These are phyloP conservation scores for Tetropium fuscum DNA, from an alignment of 2,888 invertebrate species.

Conservation along the genomic window DNA sequence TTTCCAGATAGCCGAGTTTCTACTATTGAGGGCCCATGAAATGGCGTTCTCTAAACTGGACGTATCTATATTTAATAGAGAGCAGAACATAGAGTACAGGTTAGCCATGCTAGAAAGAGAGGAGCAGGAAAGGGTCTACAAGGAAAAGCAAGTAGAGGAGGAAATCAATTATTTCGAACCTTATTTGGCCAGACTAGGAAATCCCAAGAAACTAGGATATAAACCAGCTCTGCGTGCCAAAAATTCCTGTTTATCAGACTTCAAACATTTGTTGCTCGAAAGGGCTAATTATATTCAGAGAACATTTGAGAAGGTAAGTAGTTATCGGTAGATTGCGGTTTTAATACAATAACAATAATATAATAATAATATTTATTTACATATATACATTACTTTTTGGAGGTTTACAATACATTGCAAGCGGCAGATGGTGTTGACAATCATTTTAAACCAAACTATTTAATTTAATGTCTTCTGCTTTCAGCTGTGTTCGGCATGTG, in stretches of 20 bases:
- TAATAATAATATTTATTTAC: too few relatives aligned
- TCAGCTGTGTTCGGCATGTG: too few relatives aligned
- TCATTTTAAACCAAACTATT: too few relatives aligned
- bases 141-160: conserved; percentile 73
- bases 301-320: conserved; percentile 70
- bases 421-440: too few relatives aligned
- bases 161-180: conserved; percentile 75
- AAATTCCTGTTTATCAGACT: conserved; percentile 74
- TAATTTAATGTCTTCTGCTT: too few relatives aligned
- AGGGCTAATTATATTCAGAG: conserved; percentile 75
- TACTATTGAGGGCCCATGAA: conserved; percentile 67
- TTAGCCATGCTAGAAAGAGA: conserved; percentile 67
- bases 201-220: conserved; percentile 63
- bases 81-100: conserved; percentile 69
- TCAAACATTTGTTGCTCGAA: conserved; percentile 72
- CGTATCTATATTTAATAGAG: conserved; percentile 70
- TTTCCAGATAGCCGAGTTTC: conserved; percentile 63
- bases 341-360: too few relatives aligned
- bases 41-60: conserved; percentile 66
- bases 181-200: conserved; percentile 72
- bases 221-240: conserved; percentile 67
- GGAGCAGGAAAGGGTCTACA: conserved; percentile 68
- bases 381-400: too few relatives aligned
- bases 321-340: too few relatives aligned
- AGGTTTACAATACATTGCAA: too few relatives aligned